Evolutionary conservation across 2,888 invertebrate genomes (phyloP).

Genomic region (Rapana venosa): DNA sequence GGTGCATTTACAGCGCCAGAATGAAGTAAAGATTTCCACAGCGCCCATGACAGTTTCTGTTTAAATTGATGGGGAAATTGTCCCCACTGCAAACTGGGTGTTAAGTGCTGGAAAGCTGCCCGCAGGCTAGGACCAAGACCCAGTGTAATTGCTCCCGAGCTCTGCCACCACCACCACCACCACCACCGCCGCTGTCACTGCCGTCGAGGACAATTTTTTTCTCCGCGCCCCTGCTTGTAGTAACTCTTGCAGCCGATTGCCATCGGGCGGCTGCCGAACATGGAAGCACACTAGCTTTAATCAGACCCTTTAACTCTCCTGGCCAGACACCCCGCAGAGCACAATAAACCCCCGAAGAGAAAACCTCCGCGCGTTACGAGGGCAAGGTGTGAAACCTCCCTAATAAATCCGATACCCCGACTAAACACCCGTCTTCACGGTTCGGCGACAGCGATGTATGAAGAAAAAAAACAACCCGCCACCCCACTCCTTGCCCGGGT

Average conservation of each 20-base stretch:
- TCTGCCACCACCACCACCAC: background rate
- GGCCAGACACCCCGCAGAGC: conserved; percentile 15
- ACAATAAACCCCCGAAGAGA: background rate
- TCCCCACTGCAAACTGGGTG: conserved; percentile 34
- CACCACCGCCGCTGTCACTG: background rate
- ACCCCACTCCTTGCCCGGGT: background rate
- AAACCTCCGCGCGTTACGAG: background rate
- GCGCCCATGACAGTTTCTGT: conserved; percentile 38
- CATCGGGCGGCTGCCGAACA: conserved; percentile 32
- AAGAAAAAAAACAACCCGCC: no score
- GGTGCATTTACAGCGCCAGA: conserved; percentile 40
- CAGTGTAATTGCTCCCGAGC: conserved; percentile 30
- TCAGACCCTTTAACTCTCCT: conserved; percentile 20
- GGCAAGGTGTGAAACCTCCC: conserved; percentile 15
- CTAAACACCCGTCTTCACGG: conserved; percentile 23
- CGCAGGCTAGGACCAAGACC: background rate
- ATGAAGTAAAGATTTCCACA: conserved; percentile 41
- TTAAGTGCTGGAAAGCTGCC: conserved; percentile 35
- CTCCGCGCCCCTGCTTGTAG: background rate
- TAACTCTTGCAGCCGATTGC: conserved; percentile 5
- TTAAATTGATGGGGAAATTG: conserved; percentile 42
- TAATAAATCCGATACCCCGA: conserved; percentile 10
- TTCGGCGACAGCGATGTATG: conserved; percentile 17
- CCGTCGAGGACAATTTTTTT: background rate
- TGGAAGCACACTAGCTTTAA: conserved; percentile 40